Evolutionary conservation across 1,140 invertebrate species (phyloP), one percentile per base, ranked within the genome.

Genomic region (Steinernema khuongi): DNA sequence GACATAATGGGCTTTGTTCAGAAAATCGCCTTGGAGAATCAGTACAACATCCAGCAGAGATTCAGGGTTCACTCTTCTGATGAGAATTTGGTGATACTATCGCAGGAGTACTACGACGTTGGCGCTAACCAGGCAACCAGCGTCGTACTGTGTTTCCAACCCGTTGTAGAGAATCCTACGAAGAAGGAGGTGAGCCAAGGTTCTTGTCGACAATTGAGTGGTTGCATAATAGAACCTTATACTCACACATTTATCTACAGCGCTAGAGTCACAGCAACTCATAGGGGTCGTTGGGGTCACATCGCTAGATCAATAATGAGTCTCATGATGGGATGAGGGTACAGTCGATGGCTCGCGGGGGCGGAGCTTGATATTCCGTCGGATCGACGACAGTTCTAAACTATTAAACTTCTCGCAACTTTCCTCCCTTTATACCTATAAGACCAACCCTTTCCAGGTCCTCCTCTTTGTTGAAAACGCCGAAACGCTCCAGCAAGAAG

Each of bases 41-140:
- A 31, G 17, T 83, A 82, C 31, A 31, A 50, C 22, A 67, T 82
- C 19, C 28, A 33, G 26, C 71, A 71, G 29, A 71, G 36, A 22
- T 80, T 77, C 44, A 67, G 81, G 28, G 32, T 80, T 28, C 26
- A 44, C 33, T 76, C 79, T 14, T 80, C 79, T 19, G 68, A 80
- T 43, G 75, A 73, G 28, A 31, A 67, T 28, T 30, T 80, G 7
- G 50, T 80, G 29, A 70, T 60, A 29, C 22, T 82, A 11, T 29
- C 66, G 18, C 41, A 78, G 26, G 77, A 78, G 36, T 78, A 77
- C 31, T 75, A 79, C 31, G 31, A 32, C 29, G 31, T 78, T 31
- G 76, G 18, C 28, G 28, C 74, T 19, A 31, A 78, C 19, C 26
- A 26, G 1, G 18, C 41, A n/a, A 33, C 31, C 17, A 43, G 50